Evolutionary conservation across 2,797 vertebrate genomes (phyloP), one percentile per base, ranked within the genome.

Genomic region (Florisuga fusca): DNA sequence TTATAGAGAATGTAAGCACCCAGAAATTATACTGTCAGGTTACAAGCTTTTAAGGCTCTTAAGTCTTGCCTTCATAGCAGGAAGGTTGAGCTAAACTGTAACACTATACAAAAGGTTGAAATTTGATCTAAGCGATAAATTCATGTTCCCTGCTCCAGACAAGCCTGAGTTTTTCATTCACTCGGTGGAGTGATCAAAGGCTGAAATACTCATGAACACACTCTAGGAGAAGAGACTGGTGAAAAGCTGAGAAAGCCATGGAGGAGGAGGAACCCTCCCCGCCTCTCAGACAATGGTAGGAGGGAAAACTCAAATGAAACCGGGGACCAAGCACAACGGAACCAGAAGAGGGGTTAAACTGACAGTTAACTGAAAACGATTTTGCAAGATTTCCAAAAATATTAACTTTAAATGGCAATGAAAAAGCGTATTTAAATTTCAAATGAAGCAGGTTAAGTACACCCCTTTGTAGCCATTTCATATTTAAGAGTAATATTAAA

Each of bases 401-500:
- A 54, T 15, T 33, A 48, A 58, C 51, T 78, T 62, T 46, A 77
- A 78, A 72, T 15, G 7, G 15, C 15, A 46, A 58, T 23, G 7
- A 14, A 86, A 89, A 87, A 54, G 9, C 26, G 31, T 2, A 6
- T 68, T 75, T 46, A 83, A 26, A 62, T 66, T 78, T 90, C 45
- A 77, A 84, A 26, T 90, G 45, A 58, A 86, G 43, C 21, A 77
- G 33, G 14, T 45, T 53, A 73, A 73, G 12, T 6, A 72, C 4
- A 43, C 4, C 36, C 10, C 50, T 93, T 48, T 7, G 8, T 19
- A 69, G 31, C 31, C 18, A 58, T 78, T 86, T 69, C 7, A 2
- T 34, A 68, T 90, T 89, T 93, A 41, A 77, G 94, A 84, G 17
- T 21, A 88, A 5, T 59, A 85, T 64, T 62, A 83, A 82, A 92